These are phyloP conservation scores for Zophobas morio DNA, from an alignment of 1,140 invertebrate species.

Conservation along the genomic window DNA sequence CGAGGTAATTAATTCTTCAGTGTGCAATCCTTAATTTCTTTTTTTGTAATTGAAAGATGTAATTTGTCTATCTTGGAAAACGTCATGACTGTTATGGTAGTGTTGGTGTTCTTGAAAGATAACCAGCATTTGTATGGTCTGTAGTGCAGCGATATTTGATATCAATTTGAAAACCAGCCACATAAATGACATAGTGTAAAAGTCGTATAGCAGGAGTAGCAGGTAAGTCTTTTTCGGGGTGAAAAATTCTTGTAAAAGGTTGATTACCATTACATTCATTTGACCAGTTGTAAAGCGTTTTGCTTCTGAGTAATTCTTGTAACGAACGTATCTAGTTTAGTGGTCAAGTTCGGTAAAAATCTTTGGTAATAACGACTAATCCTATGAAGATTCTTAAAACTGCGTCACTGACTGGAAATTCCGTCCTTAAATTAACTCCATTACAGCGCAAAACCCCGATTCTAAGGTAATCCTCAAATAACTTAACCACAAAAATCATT, in stretches of 20 bases:
- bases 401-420: too few relatives aligned
- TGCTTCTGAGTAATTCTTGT: neutral
- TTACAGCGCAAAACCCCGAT: too few relatives aligned
- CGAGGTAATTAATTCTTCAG: too few relatives aligned
- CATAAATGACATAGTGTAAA: slow-evolving; percentile 26
- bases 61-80: neutral
- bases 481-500: too few relatives aligned
- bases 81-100: neutral
- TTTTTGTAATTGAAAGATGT: neutral
- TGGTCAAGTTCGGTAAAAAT: slow-evolving; percentile 14
- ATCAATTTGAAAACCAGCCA: neutral
- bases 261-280: slow-evolving; percentile 8
- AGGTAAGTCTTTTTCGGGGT: slow-evolving; percentile 33
- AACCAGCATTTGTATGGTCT: neutral
- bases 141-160: neutral
- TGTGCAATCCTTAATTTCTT: neutral
- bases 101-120: neutral
- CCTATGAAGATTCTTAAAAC: neutral
- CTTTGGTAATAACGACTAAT: slow-evolving; percentile 11
- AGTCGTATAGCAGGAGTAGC: slow-evolving; percentile 26
- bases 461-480: too few relatives aligned
- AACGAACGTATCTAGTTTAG: neutral
- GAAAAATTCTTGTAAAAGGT: slow-evolving; percentile 27
- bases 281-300: neutral
- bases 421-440: too few relatives aligned